These are phyloP conservation scores for Gordius sp. DNA, from an alignment of 2,888 invertebrate genomes.

Conservation along the genomic window DNA sequence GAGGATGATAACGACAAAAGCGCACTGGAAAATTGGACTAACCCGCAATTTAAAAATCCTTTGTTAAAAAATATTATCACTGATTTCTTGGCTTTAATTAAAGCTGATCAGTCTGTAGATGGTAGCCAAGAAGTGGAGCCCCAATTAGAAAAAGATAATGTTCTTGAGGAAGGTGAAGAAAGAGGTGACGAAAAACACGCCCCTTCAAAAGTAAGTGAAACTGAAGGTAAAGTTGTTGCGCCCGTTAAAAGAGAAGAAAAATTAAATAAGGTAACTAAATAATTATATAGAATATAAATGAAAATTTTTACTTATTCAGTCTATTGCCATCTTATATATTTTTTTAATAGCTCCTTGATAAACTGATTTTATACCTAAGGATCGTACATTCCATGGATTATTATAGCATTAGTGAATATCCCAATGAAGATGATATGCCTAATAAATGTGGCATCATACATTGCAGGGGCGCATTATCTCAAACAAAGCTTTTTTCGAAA, in stretches of 20 bases:
- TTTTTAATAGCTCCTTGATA: constrained; percentile 36
- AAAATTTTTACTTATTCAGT: constrained; percentile 15
- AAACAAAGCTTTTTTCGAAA: constrained; percentile 33
- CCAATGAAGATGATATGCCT: constrained; percentile 98
- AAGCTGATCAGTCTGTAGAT: too few species aligned
- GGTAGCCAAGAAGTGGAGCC: too few species aligned
- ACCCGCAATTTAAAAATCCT: constrained; percentile 41
- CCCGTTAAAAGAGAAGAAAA: constrained; percentile 40
- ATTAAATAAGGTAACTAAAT: constrained; percentile 38
- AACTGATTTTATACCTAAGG: constrained; percentile 65
- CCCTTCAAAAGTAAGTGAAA: constrained; percentile 34
- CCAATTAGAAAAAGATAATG: background rate
- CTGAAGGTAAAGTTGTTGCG: constrained; percentile 30
- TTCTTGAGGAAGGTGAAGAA: constrained; percentile 51
- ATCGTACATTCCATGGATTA: constrained; percentile 94
- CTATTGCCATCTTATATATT: constrained; percentile 16
- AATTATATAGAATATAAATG: background rate
- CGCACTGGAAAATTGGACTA: background rate
- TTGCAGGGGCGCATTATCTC: constrained; percentile 59
- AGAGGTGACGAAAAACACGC: constrained; percentile 84
- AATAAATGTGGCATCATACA: constrained; percentile 94
- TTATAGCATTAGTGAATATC: constrained; percentile 94
- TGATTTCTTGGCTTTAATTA: constrained; percentile 62
- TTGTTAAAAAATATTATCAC: constrained; percentile 83
- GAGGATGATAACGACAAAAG: too few species aligned